Evolutionary conservation across 2,888 invertebrate genomes (phyloP), one percentile per base, ranked within the genome.

Genomic region (Blastobasis lacticolella): DNA sequence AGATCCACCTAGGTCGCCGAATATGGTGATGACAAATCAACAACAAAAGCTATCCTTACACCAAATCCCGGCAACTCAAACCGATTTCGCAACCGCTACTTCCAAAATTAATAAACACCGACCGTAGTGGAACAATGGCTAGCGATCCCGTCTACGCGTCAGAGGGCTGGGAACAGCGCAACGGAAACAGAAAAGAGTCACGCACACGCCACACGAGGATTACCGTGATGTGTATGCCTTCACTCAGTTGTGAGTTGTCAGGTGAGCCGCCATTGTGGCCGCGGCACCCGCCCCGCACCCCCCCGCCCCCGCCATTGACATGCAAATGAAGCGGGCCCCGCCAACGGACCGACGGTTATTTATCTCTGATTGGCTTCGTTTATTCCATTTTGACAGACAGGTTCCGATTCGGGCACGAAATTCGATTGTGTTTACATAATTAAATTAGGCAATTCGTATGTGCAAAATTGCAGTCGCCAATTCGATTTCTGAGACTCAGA

Each of bases 291-390:
- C 52, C 59, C 59, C 60, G 48, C 51, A 48, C 57, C 53, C 59
- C 58, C 45, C 56, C 56, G 67, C 64, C 61, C 66, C 58, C 68
- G 63, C 67, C 77, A 80, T 85, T 81, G 84, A 74, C 81, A 87
- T 87, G 87, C 80, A 86, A 87, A 88, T 86, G 84, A 78, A 81
- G 76, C 75, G 71, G 64, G 74, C 75, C 76, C 68, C 69, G 73
- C 4, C 42, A 40, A 75, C 73, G 75, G 81, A 80, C 82, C 75
- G 72, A 70, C 71, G 72, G 82, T 84, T 86, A 82, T 85, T 86
- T 86, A 87, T 85, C 83, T 87, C 81, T 84, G 84, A 87, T 87
- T 87, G 83, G 82, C 73, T 81, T 73, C 77, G 78, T 82, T 80
- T 81, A 84, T 84, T 78, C 76, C 82, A 76, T 73, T 78, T 83